Evolutionary conservation across 1,140 invertebrate species (phyloP), one percentile per base, ranked within the genome.

Genomic region (Zeugodacus cucurbitae): DNA sequence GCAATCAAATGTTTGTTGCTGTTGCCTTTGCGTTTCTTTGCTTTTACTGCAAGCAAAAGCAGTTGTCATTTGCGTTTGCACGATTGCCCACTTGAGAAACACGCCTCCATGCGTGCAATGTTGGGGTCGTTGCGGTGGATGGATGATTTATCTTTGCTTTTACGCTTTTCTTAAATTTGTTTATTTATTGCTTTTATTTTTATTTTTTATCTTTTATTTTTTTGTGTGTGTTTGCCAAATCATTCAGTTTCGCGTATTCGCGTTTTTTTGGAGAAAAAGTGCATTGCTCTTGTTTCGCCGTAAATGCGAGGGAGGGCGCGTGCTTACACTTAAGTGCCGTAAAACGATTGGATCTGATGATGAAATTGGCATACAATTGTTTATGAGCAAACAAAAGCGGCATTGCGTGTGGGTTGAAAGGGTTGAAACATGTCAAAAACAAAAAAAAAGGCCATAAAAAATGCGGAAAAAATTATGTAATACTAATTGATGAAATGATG

Each of bases 1-100:
- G 34, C 67, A 70, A 70, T 70, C 17, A 74, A 41, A 41, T 74
- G 34, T 74, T 74, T 74, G 67, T 74, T 74, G 67, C 67, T 14
- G 32, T 74, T 37, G 32, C 20, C 34, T 74, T 67, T 74, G 6
- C 20, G 67, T 37, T 74, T 41, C 67, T 74, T 74, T 74, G 34
- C 17, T n/a, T 37, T 74, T 74, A 6, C 67, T 67, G 11, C 17
- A 64, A 54, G 48, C 48, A 62, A 74, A 74, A 32, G 26, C 62
- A 67, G 14, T 32, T 7, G 58, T 74, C 32, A 74, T 74, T 74
- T 37, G 17, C 29, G 62, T 32, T 67, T 67, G 62, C 29, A 10
- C 22, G 67, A 74, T 37, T 37, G 67, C 20, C 67, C 67, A 74
- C 67, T 74, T 74, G 34, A 41, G 34, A 41, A 37, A 74, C 34